These are phyloP conservation scores for Oncorhynchus gorbuscha DNA, from an alignment of 2,113 vertebrate genomes.

Conservation along the genomic window DNA sequence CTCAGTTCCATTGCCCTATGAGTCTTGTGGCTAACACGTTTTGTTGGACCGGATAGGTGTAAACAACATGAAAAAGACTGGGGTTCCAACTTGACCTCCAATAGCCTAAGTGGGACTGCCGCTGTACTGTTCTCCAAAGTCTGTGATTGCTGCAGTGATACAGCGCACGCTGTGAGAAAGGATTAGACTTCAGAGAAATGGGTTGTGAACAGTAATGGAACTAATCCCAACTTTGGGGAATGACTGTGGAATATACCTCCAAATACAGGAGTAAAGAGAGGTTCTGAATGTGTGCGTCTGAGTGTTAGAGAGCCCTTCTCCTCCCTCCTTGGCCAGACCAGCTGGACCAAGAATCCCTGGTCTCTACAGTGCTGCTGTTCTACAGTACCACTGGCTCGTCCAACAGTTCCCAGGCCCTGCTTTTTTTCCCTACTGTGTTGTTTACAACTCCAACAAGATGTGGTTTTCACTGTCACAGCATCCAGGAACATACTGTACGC, in stretches of 20 bases:
- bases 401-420: slow-evolving; percentile 64
- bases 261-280: too few relatives aligned
- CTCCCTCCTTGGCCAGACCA: slow-evolving; percentile 22
- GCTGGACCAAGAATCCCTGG: slow-evolving; percentile 4
- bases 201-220: too few relatives aligned
- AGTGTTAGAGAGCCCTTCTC: slow-evolving; percentile 17
- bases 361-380: slow-evolving; percentile 22
- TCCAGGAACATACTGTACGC: slow-evolving; percentile 31
- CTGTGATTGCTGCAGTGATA: too few relatives aligned
- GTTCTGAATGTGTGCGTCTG: background rate
- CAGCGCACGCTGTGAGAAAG: too few relatives aligned
- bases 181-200: too few relatives aligned
- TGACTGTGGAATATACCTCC: too few relatives aligned
- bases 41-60: too few relatives aligned
- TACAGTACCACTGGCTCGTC: slow-evolving; percentile 38
- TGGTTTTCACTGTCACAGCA: slow-evolving; percentile 58
- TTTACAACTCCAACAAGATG: slow-evolving; percentile 46
- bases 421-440: slow-evolving; percentile 49
- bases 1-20: background rate
- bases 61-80: too few relatives aligned
- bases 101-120: background rate
- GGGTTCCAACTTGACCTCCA: background rate
- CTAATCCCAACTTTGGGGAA: too few relatives aligned
- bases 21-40: too few relatives aligned
- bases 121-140: too few relatives aligned